Conservation (phyloP, 92 coral and sea anemone species). For the Anthopleura xanthogrammica region DNA sequence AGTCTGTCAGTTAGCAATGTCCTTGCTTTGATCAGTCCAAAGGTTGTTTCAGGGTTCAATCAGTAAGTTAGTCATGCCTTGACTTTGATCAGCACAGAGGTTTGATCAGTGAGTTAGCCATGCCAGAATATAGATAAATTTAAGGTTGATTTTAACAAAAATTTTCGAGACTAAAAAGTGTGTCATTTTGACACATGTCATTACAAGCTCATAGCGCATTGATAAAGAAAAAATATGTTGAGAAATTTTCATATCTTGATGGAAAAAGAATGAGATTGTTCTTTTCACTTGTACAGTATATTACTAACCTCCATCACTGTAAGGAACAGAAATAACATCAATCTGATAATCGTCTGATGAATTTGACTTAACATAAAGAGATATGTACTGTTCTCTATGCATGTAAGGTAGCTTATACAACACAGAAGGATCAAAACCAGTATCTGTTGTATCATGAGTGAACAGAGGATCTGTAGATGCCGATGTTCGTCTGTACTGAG, state of each 20-base stretch:
- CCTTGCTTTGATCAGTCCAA: too few relatives aligned
- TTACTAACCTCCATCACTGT: conserved; percentile 67
- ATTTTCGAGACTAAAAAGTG: too few relatives aligned
- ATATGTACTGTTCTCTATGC: neutral
- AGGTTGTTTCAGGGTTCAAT: too few relatives aligned
- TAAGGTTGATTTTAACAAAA: neutral
- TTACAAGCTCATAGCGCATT: too few relatives aligned
- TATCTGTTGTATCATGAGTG: conserved; percentile 43
- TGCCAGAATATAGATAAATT: neutral
- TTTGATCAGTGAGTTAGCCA: too few relatives aligned
- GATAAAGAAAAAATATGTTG: too few relatives aligned
- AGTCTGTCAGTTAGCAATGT: too few relatives aligned
- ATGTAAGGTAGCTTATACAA: conserved; percentile 45
- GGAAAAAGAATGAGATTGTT: too few relatives aligned
- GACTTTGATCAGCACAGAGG: too few relatives aligned
- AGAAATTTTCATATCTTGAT: too few relatives aligned
- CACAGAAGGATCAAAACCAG: conserved; percentile 64
- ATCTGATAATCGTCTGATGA: conserved; percentile 30
- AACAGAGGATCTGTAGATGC: conserved; percentile 45
- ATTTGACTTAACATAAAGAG: conserved; percentile 51
- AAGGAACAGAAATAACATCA: conserved; percentile 69
- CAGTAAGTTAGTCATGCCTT: too few relatives aligned
- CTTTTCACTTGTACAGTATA: neutral
- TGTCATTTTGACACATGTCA: too few relatives aligned
- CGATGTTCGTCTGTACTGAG: conserved; percentile 49